These are phyloP conservation scores for Tarsius wallacei DNA, from an alignment of 2,797 vertebrate genomes.

Conservation along the genomic window DNA sequence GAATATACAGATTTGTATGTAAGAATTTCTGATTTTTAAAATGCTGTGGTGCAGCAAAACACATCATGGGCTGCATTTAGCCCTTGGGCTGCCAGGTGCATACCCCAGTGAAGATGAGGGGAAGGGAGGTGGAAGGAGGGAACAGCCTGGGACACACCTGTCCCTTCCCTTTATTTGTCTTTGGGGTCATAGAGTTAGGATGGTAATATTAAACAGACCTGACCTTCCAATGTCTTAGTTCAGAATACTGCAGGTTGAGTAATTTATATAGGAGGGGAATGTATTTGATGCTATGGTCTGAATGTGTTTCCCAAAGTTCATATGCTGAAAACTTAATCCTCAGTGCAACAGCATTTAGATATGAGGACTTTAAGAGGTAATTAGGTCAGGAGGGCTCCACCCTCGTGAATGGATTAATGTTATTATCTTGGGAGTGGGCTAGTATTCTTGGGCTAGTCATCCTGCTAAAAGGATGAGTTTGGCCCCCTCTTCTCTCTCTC, in stretches of 20 bases:
- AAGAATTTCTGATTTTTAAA: constrained; percentile 7
- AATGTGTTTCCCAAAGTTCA: not conserved
- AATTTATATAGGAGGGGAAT: not conserved
- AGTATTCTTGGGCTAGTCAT: no score
- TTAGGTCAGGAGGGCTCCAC: not conserved
- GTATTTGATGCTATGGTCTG: not conserved
- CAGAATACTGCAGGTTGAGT: no score
- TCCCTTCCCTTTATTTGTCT: not conserved
- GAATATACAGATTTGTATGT: not conserved
- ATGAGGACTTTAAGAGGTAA: not conserved
- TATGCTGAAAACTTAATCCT: not conserved
- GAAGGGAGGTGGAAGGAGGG: fast-evolving
- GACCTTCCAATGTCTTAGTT: not conserved
- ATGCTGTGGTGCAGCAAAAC: not conserved
- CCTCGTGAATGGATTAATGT: not conserved
- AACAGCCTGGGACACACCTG: not conserved
- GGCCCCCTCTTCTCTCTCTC: not conserved
- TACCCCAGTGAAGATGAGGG: not conserved
- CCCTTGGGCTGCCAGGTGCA: not conserved
- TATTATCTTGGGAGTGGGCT: not conserved
- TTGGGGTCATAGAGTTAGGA: not conserved
- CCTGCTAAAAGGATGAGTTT: not conserved
- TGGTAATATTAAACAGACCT: not conserved
- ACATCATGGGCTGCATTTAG: no score
- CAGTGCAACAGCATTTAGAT: not conserved